These are phyloP conservation scores for Martes martes DNA, from an alignment of 2,113 vertebrate species.

Conservation along the genomic window DNA sequence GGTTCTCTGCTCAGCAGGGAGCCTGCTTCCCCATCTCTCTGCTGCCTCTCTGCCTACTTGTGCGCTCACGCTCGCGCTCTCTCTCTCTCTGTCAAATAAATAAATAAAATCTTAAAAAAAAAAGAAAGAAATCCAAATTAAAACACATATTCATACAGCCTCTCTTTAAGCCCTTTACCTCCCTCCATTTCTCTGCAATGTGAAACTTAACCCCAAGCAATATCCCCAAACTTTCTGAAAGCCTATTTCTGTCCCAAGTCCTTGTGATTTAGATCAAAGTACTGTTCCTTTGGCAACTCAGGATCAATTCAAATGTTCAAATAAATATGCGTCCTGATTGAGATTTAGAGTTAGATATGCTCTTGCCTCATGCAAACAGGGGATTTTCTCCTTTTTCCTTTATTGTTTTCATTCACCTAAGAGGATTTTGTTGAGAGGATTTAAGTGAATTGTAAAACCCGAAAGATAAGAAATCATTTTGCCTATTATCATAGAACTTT, in stretches of 20 bases:
- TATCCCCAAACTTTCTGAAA: neutral
- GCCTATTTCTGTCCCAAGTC: neutral
- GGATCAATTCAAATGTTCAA: neutral
- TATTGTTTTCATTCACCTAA: neutral
- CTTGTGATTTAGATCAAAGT: neutral
- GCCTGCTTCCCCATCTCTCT: too few species aligned
- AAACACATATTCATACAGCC: neutral
- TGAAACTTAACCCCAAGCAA: neutral
- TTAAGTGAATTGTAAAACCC: neutral
- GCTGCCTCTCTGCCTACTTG: too few species aligned
- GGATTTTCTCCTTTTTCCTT: neutral
- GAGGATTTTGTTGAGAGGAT: neutral
- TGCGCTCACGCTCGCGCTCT: too few species aligned
- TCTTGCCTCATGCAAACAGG: neutral
- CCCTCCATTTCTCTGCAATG: neutral
- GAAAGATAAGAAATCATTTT: constrained; percentile 7
- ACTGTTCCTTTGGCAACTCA: neutral
- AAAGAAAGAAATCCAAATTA: neutral
- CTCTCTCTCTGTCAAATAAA: too few species aligned
- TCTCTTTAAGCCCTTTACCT: neutral
- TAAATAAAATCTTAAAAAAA: too few species aligned
- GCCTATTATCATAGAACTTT: neutral
- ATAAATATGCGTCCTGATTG: neutral
- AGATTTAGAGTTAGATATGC: constrained; percentile 3
- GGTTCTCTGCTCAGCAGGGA: too few species aligned